Base-by-base conservation (phyloP, 30 jellyfish, hydroid and myxozoan genomes). In the Aurelia sp. region DNA sequence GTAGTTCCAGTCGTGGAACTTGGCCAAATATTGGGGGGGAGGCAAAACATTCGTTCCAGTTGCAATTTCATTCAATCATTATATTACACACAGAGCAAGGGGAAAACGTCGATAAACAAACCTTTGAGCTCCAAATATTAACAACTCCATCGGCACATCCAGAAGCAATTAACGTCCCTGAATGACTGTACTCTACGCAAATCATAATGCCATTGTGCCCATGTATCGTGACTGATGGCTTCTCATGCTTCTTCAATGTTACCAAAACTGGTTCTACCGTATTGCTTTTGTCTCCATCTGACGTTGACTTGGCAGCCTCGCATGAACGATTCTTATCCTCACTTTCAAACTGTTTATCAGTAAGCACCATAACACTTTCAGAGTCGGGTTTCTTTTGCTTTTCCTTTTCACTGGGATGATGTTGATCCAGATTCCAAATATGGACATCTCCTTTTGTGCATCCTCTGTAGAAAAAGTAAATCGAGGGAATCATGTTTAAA, bases 81-180 rank as follows among this genome's bases (percentile, higher is more conserved):
- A 6, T 37, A 3, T 0, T 37, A 37, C 10, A 37, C 10, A 37
- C 7, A 37, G 50, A 37, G 50, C 7, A 37, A 37, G 50, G 9
- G 50, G 10, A 37, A 37, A 37, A 37, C 50, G 0, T 37, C 18
- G 8, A 66, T 20, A 19, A 23, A 20, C 64, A 55, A 23, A 69
- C 81, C 84, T 70, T 50, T 30, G 87, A 7, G 37, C 66, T 71
- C 92, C 92, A 88, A 21, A 79, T 73, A 53, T 88, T 88, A 68
- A 89, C 97, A 21, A 82, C 35, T 18, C 94, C 94, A 74, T 89
- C 70, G 41, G 84, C 74, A 62, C 98, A 92, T 61, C 94, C 94
- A 7, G 96, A 57, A 2, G 98, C 93, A 18, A 85, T 71, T 82
- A 86, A 67, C 6, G 94, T 41, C 19, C 90, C 96, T 52, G 57